A percentile compares a stretch with the other conserved stretches of the same genome.
Evolutionary conservation across 2,113 vertebrate species (phyloP).

Genomic region (human (Homo sapiens)): GRCh38 chr5:137642501-137643000

Average conservation of each 20-base stretch:
- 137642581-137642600: constrained; percentile 41
- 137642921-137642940: neutral
- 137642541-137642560: neutral
- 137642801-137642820: constrained; percentile 20
- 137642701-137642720: neutral
- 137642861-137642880: neutral
- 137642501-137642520: neutral
- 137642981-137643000: constrained; percentile 11
- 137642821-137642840: neutral
- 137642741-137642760: neutral
- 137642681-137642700: neutral
- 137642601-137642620: constrained; percentile 10
- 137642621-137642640: neutral
- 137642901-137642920: neutral
- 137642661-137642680: neutral
- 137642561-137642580: neutral
- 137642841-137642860: neutral
- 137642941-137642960: neutral
- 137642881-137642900: neutral
- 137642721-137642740: constrained; percentile 27
- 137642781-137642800: neutral
- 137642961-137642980: neutral
- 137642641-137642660: neutral
- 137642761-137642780: neutral
- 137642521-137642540: neutral